Evolutionary conservation across 1,140 invertebrate species (phyloP).

Genomic region (Magallana gigas): DNA sequence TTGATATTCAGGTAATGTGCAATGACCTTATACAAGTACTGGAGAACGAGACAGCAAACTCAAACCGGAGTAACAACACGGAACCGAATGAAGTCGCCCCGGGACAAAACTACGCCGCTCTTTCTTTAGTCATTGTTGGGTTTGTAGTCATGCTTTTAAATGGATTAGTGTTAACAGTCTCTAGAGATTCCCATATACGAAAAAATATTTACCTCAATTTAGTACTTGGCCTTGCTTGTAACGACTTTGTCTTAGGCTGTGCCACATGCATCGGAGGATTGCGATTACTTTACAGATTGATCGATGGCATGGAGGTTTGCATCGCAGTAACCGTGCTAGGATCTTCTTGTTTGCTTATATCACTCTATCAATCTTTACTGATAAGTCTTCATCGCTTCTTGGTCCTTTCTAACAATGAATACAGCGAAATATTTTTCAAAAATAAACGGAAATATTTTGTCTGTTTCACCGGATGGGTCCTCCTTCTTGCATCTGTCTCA

Average conservation of each 20-base stretch:
- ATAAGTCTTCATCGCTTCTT: background rate
- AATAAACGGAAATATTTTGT: background rate
- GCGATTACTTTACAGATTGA: background rate
- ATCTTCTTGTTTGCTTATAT: background rate
- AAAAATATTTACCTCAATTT: background rate
- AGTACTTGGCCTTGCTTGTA: background rate
- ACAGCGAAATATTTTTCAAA: background rate
- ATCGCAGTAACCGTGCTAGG: background rate
- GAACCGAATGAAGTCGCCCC: too few relatives aligned
- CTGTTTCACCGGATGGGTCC: background rate
- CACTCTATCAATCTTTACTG: background rate
- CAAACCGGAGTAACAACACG: too few relatives aligned
- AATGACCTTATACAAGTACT: too few relatives aligned
- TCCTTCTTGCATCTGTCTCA: background rate
- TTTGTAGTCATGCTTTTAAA: background rate
- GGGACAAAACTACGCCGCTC: too few relatives aligned
- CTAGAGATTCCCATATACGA: background rate
- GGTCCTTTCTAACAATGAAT: background rate
- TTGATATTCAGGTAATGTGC: too few relatives aligned
- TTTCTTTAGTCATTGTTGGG: background rate
- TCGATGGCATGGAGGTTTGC: background rate
- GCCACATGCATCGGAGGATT: background rate
- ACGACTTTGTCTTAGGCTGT: background rate
- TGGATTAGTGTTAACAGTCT: background rate
- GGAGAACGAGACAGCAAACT: too few relatives aligned